Base-by-base conservation (phyloP, 2,888 invertebrate species). In the Hirtodrosophila cameraria region DNA sequence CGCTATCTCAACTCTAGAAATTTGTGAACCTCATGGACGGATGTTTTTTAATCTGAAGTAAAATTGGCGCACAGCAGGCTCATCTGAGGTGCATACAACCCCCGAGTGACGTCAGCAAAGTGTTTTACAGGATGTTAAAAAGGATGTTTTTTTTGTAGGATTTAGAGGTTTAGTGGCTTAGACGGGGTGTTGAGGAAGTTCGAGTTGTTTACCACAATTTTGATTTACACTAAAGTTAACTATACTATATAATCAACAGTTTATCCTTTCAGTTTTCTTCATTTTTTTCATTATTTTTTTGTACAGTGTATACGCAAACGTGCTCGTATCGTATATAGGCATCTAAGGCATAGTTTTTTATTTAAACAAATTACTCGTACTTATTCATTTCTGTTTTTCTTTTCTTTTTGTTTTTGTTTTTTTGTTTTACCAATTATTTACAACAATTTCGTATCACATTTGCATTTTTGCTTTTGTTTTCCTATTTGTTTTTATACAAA, bases 361-460 rank as follows among this genome's bases (percentile, higher is more conserved):
- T 46, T 39, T 68, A 60, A 80, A 72, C 59, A 65, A 71, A 38
- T 61, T 53, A 38, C 27, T 53, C 11, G 23, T 57, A 33, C 28
- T 41, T 41, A 28, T 33, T 23, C 23, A 23, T 23, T 33, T 27
- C 3, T n/a, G 3, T 7, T 27, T 46, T 45, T 46, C 6, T 30
- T 54, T 50, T 57, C 52, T 25, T 42, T 52, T 62, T 39, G 41
- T 53, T 61, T 58, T 28, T 33, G 58, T 54, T 58, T 42, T 39
- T 62, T 67, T 66, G 53, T 36, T 80, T 80, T 79, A 73, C 84
- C 81, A 82, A 82, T 82, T 84, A 84, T 81, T 82, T 82, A 81
- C 78, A 83, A 84, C 80, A 78, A 81, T 84, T 81, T 81, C 62
- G 78, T 81, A 76, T 81, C 84, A 83, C 83, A 83, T 80, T 80